phyloP scores from a whole-genome alignment of 2,797 vertebrate genomes.

The Diglossa cyanea region DNA sequence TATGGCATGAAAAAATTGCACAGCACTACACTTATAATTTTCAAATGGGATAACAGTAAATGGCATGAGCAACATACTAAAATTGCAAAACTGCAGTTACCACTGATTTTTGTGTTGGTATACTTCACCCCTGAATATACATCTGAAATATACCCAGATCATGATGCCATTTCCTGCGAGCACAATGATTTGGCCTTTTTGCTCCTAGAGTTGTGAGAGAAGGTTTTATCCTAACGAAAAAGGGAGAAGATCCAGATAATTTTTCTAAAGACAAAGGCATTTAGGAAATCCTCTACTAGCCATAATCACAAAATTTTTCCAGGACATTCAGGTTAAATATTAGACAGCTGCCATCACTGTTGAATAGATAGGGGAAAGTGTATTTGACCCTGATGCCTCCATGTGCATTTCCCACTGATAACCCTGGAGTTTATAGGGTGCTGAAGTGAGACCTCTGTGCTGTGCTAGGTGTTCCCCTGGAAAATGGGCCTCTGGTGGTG shows the following conservation, averaged over 20 bases:
- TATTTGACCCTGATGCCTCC: not conserved
- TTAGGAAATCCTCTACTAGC: not conserved
- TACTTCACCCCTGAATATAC: not conserved
- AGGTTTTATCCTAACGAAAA: not conserved
- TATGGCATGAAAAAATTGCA: not conserved
- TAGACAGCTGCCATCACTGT: not conserved
- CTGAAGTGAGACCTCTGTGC: not conserved
- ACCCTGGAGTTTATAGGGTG: not conserved
- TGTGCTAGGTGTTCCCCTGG: rapidly evolving
- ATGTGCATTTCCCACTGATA: not conserved
- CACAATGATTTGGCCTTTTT: not conserved
- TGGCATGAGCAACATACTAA: not conserved
- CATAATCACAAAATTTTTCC: not conserved
- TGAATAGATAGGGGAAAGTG: not conserved
- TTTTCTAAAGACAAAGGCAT: not conserved
- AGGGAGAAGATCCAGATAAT: not conserved
- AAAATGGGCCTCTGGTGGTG: not conserved
- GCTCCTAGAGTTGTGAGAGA: not conserved
- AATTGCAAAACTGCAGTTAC: not conserved
- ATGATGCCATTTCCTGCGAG: not conserved
- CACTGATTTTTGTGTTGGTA: not conserved
- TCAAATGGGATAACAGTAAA: not conserved
- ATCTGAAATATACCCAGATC: not conserved
- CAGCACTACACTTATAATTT: not conserved
- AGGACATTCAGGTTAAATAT: not conserved